These are phyloP conservation scores for Eupithecia pulchellata DNA, from an alignment of 2,888 invertebrate genomes.

Conservation along the genomic window DNA sequence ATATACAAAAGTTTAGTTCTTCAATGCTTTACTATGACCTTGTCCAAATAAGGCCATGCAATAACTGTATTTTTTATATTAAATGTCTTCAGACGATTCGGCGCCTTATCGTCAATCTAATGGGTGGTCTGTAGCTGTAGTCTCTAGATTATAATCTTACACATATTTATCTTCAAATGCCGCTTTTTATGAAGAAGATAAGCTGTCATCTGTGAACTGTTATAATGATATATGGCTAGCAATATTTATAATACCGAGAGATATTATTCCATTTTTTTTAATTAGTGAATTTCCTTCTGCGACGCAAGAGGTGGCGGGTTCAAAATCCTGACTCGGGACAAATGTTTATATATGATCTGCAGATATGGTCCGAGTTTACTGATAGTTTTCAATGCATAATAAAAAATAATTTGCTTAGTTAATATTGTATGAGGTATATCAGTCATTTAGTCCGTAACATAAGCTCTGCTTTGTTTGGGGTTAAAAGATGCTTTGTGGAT, in stretches of 20 bases:
- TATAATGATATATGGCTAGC: slow-evolving; percentile 22
- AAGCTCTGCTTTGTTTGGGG: too few relatives aligned
- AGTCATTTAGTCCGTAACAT: too few relatives aligned
- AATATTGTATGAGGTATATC: too few relatives aligned
- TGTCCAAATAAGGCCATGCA: neutral
- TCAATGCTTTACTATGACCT: neutral
- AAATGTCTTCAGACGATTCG: slow-evolving; percentile 8
- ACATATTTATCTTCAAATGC: slow-evolving; percentile 31
- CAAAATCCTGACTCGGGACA: too few relatives aligned
- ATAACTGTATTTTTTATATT: slow-evolving; percentile 1
- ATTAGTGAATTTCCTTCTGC: slow-evolving; percentile 2
- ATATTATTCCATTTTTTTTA: slow-evolving; percentile 10
- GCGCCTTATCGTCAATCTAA: slow-evolving; percentile 26
- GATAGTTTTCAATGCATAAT: too few relatives aligned
- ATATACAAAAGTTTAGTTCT: neutral
- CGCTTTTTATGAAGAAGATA: slow-evolving; percentile 30
- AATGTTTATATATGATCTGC: too few relatives aligned
- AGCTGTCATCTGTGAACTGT: slow-evolving; percentile 34
- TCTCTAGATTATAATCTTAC: slow-evolving; percentile 7
- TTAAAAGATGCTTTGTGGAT: too few relatives aligned
- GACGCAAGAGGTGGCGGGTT: too few relatives aligned
- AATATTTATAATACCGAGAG: neutral
- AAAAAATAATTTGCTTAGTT: too few relatives aligned
- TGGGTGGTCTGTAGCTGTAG: too few relatives aligned
- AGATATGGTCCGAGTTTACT: too few relatives aligned